Evolutionary conservation across 2,797 vertebrate genomes (phyloP).

Genomic region (Sebastes nivosus): DNA sequence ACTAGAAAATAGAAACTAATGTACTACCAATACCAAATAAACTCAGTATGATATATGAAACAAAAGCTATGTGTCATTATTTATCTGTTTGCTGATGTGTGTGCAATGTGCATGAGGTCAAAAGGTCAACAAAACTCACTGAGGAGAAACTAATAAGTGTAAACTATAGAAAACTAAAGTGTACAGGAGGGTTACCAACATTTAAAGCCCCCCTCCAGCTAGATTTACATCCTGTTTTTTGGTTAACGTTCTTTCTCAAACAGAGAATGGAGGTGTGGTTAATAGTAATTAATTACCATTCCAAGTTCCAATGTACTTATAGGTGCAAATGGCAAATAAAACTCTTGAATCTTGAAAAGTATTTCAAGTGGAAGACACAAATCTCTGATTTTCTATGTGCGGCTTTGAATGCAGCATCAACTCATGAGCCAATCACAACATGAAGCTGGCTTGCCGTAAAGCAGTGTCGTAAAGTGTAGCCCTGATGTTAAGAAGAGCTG

Average conservation of each 20-base stretch:
- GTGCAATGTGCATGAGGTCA: not conserved
- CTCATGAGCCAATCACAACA: constrained; percentile 44
- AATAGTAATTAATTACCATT: too few relatives aligned
- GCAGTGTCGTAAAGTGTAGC: constrained; percentile 43
- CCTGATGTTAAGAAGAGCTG: not conserved
- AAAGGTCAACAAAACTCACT: not conserved
- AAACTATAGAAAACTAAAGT: too few relatives aligned
- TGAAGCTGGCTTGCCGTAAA: not conserved
- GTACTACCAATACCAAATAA: not conserved
- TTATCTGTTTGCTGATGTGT: not conserved
- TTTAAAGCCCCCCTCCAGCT: too few relatives aligned
- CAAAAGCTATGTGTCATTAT: not conserved
- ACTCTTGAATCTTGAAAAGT: too few relatives aligned
- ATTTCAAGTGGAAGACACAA: rapidly evolving
- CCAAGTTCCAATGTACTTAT: too few relatives aligned
- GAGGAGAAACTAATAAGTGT: too few relatives aligned
- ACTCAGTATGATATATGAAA: not conserved
- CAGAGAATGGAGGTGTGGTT: too few relatives aligned
- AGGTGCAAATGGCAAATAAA: too few relatives aligned
- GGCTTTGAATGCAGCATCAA: constrained; percentile 14
- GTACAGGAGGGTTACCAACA: too few relatives aligned
- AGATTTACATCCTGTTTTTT: too few relatives aligned
- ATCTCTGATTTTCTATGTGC: not conserved
- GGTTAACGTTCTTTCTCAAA: too few relatives aligned
- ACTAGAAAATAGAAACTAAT: not conserved